A percentile compares a stretch with the other conserved stretches of the same genome.
These are phyloP conservation scores for Megaceryle torquata DNA, from an alignment of 2,113 vertebrate genomes.

Conservation along the genomic window DNA sequence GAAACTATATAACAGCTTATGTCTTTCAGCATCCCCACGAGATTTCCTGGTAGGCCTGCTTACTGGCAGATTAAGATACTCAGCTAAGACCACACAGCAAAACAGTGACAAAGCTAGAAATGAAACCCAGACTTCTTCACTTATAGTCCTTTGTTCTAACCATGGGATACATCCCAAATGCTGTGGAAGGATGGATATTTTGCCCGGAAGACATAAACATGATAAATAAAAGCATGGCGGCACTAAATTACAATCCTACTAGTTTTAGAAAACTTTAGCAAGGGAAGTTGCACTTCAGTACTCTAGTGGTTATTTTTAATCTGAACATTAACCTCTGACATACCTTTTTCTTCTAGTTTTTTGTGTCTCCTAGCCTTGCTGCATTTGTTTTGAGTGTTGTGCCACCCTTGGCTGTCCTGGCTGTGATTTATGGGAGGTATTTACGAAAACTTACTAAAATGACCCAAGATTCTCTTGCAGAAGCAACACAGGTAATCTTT, in stretches of 20 bases:
- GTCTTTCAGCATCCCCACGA: not conserved
- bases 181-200: not conserved
- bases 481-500: slow-evolving; percentile 87
- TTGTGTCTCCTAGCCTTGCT: slow-evolving; percentile 89
- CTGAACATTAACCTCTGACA: not conserved
- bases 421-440: slow-evolving; percentile 88
- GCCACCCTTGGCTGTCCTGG: slow-evolving; percentile 85
- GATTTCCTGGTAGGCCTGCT: not conserved
- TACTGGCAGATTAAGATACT: not conserved
- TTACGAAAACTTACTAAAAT: slow-evolving; percentile 87
- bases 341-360: slow-evolving; percentile 80
- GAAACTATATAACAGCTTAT: not conserved
- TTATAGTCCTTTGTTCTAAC: slow-evolving; percentile 1
- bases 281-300: not conserved
- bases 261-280: not conserved
- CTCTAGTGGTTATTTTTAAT: not conserved
- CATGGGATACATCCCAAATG: not conserved
- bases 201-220: not conserved
- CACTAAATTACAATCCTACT: not conserved
- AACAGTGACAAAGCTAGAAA: not conserved
- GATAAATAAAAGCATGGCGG: not conserved
- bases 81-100: not conserved
- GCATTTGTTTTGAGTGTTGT: slow-evolving; percentile 90
- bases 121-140: not conserved
- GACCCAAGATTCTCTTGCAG: slow-evolving; percentile 92